Evolutionary conservation across 30 jellyfish, hydroid and myxozoan species (phyloP), one percentile per base, ranked within the genome.

Genomic region (Cassiopea xamachana): DNA sequence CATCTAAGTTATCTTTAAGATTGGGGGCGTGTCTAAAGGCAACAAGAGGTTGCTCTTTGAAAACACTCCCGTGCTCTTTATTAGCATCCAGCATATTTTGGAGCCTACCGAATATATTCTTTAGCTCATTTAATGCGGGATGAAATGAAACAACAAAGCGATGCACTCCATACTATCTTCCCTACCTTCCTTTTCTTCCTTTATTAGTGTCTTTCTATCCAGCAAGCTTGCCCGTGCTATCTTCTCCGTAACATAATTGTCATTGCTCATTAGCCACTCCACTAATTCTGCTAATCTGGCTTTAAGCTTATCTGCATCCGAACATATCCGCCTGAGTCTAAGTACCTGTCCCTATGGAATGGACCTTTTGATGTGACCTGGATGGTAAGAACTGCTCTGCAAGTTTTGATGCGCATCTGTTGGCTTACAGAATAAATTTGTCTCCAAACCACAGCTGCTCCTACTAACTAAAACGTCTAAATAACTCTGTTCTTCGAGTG

Each of bases 261-360:
- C 64, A 6, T 10, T 55, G 12, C 64, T 55, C 10, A 55, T 10
- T 55, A 55, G 12, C 10, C 64, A 55, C 64, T 10, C 64, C 12
- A 55, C 64, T 3, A 3, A 55, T 3, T 55, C 7, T 10, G 7
- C 10, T 10, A 55, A 55, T 10, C 64, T 55, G 0, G 64, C 12
- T 55, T 10, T 55, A 10, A 55, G 10, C 64, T 55, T 55, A 6
- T 55, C 64, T 3, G 7, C 7, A 55, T 55, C 64, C 64, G 12
- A 55, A 10, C 10, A 55, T 3, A 55, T 3, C 64, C 64, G 7
- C 12, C 12, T 55, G 64, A 71, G 14, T 58, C 71, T 43, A 15
- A 44, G 71, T 1, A 74, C 86, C 76, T 77, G 86, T 39, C 86
- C 71, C 45, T 77, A 77, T 1, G 86, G 86, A 46, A n/a, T 77